Percentiles rank a stretch among this genome's conserved stretches.
phyloP scores from a whole-genome alignment of 2,888 invertebrate species.

The Eulithis prunata region DNA sequence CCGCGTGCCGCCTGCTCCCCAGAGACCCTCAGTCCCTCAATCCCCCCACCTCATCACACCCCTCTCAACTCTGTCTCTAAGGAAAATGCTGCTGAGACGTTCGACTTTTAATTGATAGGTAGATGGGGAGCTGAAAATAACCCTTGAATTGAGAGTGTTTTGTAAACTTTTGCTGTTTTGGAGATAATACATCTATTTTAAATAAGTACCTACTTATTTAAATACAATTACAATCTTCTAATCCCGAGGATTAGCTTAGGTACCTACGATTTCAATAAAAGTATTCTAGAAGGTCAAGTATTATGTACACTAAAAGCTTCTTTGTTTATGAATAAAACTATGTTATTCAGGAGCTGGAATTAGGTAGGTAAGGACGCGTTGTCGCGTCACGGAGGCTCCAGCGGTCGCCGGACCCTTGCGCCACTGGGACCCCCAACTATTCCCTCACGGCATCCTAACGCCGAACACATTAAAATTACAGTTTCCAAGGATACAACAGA shows the following conservation, averaged over 20 bases:
- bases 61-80: slow-evolving; percentile 57
- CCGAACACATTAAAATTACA: slow-evolving; percentile 80
- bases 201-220: slow-evolving; percentile 4
- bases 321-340: background rate
- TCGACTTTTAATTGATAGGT: slow-evolving; percentile 75
- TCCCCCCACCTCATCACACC: slow-evolving; percentile 39
- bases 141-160: slow-evolving; percentile 35
- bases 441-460: slow-evolving; percentile 60
- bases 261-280: too few relatives aligned
- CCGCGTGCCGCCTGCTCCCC: slow-evolving; percentile 77
- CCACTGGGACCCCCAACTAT: slow-evolving; percentile 61
- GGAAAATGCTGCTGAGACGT: slow-evolving; percentile 76
- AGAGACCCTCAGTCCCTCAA: slow-evolving; percentile 54
- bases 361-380: slow-evolving; percentile 49
- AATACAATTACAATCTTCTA: background rate
- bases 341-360: slow-evolving; percentile 43
- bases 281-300: too few relatives aligned
- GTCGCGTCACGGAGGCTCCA: slow-evolving; percentile 39
- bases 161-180: slow-evolving; percentile 26
- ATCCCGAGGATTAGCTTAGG: background rate
- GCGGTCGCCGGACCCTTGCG: slow-evolving; percentile 45
- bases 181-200: background rate
- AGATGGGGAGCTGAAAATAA: slow-evolving; percentile 43
- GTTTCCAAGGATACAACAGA: slow-evolving; percentile 75
- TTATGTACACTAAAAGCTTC: background rate